These are phyloP conservation scores for Typhlichthys eigenmanni DNA, from an alignment of 2,797 vertebrate genomes.

Conservation along the genomic window DNA sequence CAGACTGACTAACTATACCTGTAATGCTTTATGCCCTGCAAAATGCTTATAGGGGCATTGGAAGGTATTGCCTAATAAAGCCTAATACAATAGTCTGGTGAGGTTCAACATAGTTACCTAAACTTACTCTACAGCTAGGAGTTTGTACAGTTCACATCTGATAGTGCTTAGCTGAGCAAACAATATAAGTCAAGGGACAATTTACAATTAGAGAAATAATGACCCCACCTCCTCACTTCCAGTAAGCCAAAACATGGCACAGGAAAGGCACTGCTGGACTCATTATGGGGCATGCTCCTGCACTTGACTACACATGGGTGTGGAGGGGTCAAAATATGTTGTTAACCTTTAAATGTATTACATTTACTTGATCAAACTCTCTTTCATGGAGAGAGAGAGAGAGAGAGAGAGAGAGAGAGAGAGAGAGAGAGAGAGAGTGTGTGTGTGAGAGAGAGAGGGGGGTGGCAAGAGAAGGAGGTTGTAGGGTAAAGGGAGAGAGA, in stretches of 20 bases:
- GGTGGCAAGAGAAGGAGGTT: not conserved
- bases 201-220: conserved; percentile 4
- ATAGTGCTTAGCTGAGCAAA: not conserved
- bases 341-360: too few species aligned
- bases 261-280: conserved; percentile 56
- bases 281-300: conserved; percentile 48
- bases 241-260: conserved; percentile 54
- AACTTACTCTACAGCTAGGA: conserved; percentile 3
- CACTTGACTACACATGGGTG: conserved; percentile 41
- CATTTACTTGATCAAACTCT: not conserved
- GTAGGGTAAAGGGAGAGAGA: conserved; percentile 26
- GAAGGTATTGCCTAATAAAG: not conserved
- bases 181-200: conserved; percentile 1
- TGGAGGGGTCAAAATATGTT: too few species aligned
- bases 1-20: not conserved
- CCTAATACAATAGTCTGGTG: not conserved
- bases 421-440: not conserved
- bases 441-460: not conserved
- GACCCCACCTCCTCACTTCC: conserved; percentile 54
- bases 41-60: not conserved
- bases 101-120: conserved; percentile 6
- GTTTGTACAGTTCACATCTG: conserved; percentile 9
- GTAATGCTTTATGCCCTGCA: not conserved
- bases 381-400: conserved; percentile 4
- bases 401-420: not conserved